phyloP scores from a whole-genome alignment of 2,797 vertebrate species.

The Darevskia mixta region DNA sequence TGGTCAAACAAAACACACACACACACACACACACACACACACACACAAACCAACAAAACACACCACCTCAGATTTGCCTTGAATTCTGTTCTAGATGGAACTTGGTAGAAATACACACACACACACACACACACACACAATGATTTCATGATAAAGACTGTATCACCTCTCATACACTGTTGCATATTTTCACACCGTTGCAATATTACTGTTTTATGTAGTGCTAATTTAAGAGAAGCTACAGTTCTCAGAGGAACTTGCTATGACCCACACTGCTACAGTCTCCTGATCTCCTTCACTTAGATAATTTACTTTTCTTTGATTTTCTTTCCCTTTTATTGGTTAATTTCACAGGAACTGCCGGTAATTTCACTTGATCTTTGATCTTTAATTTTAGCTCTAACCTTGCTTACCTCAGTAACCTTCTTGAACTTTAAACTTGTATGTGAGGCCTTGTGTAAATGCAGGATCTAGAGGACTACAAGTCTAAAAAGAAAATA shows the following conservation, averaged over 20 bases:
- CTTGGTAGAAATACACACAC: background rate
- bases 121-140: background rate
- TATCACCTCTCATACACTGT: background rate
- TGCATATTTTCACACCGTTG: constrained; percentile 17
- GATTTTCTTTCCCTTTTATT: background rate
- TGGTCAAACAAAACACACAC: no score
- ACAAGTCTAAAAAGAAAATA: background rate
- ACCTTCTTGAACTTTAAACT: background rate
- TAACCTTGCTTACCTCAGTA: background rate
- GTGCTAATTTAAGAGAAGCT: constrained; percentile 31
- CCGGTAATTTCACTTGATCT: background rate
- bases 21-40: no score
- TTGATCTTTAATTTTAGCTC: background rate
- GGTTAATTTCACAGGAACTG: background rate
- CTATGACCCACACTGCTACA: background rate
- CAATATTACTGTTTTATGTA: constrained; percentile 18
- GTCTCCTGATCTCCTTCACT: background rate
- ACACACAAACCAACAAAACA: no score
- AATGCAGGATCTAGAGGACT: background rate
- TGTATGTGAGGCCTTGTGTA: background rate
- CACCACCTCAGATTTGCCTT: background rate
- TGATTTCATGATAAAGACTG: constrained; percentile 5
- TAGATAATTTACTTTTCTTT: background rate
- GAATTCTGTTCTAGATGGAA: background rate
- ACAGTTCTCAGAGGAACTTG: constrained; percentile 20